phyloP scores from a whole-genome alignment of 2,113 vertebrate genomes.

The Bufo bufo region DNA sequence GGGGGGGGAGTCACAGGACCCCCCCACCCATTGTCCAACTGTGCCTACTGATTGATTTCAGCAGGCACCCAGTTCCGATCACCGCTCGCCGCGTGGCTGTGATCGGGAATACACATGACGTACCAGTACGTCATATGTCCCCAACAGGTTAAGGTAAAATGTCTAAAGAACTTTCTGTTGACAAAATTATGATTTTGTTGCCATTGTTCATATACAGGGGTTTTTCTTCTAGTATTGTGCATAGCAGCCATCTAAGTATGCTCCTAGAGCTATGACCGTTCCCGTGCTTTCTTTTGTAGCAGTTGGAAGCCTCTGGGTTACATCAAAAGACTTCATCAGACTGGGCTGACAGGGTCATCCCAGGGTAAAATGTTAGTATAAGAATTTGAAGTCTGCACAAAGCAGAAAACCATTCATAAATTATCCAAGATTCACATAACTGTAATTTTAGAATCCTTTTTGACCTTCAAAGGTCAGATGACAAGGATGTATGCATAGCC shows the following conservation, averaged over 20 bases:
- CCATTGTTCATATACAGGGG: neutral
- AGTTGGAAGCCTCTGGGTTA: conserved; percentile 6
- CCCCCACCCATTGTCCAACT: too few species aligned
- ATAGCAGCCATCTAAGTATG: neutral
- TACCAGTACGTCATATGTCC: too few species aligned
- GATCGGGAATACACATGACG: too few species aligned
- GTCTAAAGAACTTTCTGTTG: neutral
- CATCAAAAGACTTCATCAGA: conserved; percentile 1
- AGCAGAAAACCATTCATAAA: conserved; percentile 6
- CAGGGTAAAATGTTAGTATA: neutral
- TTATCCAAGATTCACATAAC: neutral
- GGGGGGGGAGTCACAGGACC: too few species aligned
- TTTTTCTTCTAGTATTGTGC: neutral
- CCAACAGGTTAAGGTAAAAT: too few species aligned
- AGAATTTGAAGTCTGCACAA: neutral
- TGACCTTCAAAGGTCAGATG: conserved; percentile 2
- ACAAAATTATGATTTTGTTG: neutral
- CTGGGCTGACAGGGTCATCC: conserved; percentile 3
- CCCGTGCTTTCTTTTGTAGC: neutral
- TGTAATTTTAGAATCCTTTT: conserved; percentile 6
- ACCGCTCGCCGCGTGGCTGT: too few species aligned
- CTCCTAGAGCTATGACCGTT: neutral
- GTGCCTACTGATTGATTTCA: too few species aligned
- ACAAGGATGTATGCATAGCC: neutral
- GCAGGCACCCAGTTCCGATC: too few species aligned